These are phyloP conservation scores for Bilobella aurantiaca DNA, from an alignment of 1,140 invertebrate species.

Conservation along the genomic window DNA sequence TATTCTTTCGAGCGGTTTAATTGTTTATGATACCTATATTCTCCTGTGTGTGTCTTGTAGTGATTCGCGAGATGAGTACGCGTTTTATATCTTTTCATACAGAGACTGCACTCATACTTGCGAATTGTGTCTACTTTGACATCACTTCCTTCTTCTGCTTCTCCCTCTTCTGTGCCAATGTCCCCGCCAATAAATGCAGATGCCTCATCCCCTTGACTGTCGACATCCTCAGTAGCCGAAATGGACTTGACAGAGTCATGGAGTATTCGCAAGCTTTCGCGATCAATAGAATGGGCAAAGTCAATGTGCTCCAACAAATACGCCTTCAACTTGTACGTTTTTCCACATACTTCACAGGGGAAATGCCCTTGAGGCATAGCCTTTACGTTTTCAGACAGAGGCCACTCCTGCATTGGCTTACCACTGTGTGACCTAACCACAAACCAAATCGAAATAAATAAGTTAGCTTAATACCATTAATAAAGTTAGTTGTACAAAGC, in stretches of 20 bases:
- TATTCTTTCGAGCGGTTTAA: too few relatives aligned
- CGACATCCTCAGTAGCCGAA: not conserved
- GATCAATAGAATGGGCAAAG: not conserved
- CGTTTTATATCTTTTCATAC: not conserved
- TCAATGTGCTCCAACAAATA: not conserved
- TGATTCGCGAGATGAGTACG: not conserved
- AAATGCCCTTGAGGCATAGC: not conserved
- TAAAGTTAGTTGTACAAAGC: not conserved
- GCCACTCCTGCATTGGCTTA: not conserved
- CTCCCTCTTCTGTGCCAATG: not conserved
- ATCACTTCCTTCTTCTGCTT: not conserved
- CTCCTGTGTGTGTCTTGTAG: conserved; percentile 2
- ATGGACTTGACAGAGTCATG: not conserved
- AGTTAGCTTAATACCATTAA: not conserved
- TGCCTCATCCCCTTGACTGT: not conserved
- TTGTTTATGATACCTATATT: too few relatives aligned
- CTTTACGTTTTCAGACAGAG: not conserved
- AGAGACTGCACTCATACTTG: conserved; percentile 2
- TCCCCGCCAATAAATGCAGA: not conserved
- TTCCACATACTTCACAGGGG: not conserved
- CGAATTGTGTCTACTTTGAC: not conserved
- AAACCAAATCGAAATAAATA: not conserved
- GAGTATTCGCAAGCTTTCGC: not conserved
- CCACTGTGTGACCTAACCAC: not conserved
- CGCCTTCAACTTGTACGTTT: not conserved